Conservation (phyloP, 2,113 vertebrate genomes). For the Tychaedon coryphoeus region DNA sequence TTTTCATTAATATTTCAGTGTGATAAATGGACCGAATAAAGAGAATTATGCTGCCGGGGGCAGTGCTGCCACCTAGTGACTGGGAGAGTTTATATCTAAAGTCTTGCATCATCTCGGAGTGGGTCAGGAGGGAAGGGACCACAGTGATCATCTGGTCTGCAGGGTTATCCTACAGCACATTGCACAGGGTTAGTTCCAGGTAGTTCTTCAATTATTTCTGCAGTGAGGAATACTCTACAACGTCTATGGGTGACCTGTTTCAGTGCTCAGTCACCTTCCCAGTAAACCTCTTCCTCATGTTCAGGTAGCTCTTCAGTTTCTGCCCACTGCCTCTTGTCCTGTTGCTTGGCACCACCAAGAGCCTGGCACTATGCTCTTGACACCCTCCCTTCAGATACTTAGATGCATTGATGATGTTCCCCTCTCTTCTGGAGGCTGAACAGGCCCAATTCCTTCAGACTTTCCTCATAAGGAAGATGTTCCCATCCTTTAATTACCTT, state of each 20-base stretch:
- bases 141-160: background rate
- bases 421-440: background rate
- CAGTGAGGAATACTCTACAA: background rate
- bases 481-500: background rate
- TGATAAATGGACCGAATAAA: background rate
- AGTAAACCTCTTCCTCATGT: background rate
- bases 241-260: background rate
- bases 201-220: background rate
- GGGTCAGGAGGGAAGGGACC: background rate
- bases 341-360: background rate
- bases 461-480: background rate
- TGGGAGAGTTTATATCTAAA: background rate
- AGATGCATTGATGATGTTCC: background rate
- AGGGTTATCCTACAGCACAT: background rate
- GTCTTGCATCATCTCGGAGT: background rate
- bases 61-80: background rate
- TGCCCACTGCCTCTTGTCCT: background rate
- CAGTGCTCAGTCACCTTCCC: background rate
- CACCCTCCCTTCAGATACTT: background rate
- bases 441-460: background rate
- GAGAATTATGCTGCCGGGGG: background rate
- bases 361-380: background rate
- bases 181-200: no score
- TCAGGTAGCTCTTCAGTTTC: background rate
- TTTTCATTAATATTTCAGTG: background rate